Conservation (phyloP, 2,797 vertebrate genomes). For the Silurus aristotelis region DNA sequence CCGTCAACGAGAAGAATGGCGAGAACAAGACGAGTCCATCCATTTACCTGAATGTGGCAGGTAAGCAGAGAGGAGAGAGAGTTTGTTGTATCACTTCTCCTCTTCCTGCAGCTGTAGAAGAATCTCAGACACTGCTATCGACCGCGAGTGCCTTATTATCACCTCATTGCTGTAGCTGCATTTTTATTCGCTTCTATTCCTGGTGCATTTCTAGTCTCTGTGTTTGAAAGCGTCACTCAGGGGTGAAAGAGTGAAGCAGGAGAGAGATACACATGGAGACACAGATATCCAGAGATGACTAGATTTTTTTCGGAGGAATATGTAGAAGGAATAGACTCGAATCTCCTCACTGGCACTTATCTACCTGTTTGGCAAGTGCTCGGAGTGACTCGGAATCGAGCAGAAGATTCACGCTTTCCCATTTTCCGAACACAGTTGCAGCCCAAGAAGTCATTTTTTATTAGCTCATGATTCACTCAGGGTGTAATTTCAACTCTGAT, state of each 20-base stretch:
- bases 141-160: constrained; percentile 42
- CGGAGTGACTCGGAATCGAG: background rate
- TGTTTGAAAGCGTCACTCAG: constrained; percentile 26
- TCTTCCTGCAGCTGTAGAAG: constrained; percentile 38
- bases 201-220: constrained; percentile 7
- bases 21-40: constrained; percentile 83
- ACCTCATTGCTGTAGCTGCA: constrained; percentile 10
- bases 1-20: constrained; percentile 81
- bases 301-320: background rate
- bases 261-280: constrained; percentile 19
- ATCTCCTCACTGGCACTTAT: constrained; percentile 29
- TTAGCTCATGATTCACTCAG: background rate
- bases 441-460: background rate
- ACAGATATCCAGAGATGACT: constrained; percentile 23
- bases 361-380: constrained; percentile 20
- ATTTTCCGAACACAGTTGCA: background rate
- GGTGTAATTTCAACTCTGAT: background rate
- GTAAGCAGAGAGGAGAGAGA: constrained; percentile 68
- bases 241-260: constrained; percentile 15
- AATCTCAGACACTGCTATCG: constrained; percentile 46
- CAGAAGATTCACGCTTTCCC: background rate
- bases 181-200: constrained; percentile 29
- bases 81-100: constrained; percentile 44
- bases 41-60: constrained; percentile 70
- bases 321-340: constrained; percentile 20